phyloP scores from a whole-genome alignment of 2,888 invertebrate species.

The Polymixis lichenea region DNA sequence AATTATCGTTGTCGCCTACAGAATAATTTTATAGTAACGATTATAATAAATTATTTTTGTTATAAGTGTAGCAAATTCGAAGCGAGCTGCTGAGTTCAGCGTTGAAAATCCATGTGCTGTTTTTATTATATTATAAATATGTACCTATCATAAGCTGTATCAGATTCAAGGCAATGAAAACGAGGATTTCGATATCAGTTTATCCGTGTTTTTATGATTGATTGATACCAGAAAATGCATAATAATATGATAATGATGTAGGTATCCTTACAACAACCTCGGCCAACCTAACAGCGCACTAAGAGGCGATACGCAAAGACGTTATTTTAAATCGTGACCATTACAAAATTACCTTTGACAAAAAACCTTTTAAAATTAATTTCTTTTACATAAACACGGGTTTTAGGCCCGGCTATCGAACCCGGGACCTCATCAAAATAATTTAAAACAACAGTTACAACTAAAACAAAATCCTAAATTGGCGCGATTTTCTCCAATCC shows the following conservation, averaged over 20 bases:
- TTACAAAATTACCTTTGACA: constrained; percentile 24
- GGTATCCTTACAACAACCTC: background rate
- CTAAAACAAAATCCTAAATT: constrained; percentile 85
- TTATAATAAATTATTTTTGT: no score
- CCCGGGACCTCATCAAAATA: constrained; percentile 65
- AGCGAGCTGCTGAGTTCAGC: background rate
- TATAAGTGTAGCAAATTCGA: background rate
- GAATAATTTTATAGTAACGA: no score
- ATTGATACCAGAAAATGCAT: constrained; percentile 22
- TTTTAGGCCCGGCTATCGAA: constrained; percentile 54
- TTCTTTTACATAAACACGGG: constrained; percentile 41
- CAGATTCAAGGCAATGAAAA: constrained; percentile 5
- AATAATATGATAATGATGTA: background rate
- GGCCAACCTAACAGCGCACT: background rate
- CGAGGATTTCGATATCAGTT: constrained; percentile 12
- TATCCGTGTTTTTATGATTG: constrained; percentile 27
- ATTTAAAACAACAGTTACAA: constrained; percentile 72
- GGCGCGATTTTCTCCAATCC: constrained; percentile 80
- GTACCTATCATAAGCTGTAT: background rate
- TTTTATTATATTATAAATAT: background rate
- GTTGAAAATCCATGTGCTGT: background rate
- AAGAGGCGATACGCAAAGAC: constrained; percentile 19
- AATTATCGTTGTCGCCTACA: no score
- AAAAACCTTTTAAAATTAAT: constrained; percentile 54
- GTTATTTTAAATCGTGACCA: constrained; percentile 30